phyloP scores from a whole-genome alignment of 2,113 vertebrate genomes.

The Alosa alosa region DNA sequence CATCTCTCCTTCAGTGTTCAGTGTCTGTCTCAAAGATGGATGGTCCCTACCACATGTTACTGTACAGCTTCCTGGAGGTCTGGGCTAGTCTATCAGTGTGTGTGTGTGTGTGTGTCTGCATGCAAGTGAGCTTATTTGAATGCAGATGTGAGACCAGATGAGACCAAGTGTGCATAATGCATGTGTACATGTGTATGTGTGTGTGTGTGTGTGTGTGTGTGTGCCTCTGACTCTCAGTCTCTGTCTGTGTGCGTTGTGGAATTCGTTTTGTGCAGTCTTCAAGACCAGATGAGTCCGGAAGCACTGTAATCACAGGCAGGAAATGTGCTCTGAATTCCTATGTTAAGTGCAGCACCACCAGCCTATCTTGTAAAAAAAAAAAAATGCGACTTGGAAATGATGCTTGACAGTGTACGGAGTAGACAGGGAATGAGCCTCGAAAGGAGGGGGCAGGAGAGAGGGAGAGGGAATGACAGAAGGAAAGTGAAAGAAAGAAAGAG shows the following conservation, averaged over 20 bases:
- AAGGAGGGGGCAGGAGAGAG: background rate
- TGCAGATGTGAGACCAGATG: background rate
- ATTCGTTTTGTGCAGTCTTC: background rate
- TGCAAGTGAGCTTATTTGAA: background rate
- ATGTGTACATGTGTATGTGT: background rate
- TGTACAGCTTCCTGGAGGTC: too few relatives aligned
- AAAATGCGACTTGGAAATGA: background rate
- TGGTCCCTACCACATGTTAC: background rate
- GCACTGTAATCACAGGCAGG: background rate
- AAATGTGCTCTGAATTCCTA: background rate
- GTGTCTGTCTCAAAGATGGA: background rate
- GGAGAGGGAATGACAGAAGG: background rate
- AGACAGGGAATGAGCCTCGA: background rate
- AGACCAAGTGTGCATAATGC: background rate
- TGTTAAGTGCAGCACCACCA: background rate
- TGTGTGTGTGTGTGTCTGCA: background rate
- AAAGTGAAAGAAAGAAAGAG: background rate
- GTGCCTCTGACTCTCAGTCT: background rate
- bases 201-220: background rate
- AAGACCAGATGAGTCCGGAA: background rate
- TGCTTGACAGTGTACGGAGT: background rate
- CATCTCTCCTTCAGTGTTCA: conserved; percentile 46
- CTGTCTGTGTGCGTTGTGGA: background rate
- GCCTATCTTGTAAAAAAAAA: background rate
- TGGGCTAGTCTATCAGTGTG: background rate